phyloP scores from a whole-genome alignment of 2,888 invertebrate genomes.

The Eledona agricola region DNA sequence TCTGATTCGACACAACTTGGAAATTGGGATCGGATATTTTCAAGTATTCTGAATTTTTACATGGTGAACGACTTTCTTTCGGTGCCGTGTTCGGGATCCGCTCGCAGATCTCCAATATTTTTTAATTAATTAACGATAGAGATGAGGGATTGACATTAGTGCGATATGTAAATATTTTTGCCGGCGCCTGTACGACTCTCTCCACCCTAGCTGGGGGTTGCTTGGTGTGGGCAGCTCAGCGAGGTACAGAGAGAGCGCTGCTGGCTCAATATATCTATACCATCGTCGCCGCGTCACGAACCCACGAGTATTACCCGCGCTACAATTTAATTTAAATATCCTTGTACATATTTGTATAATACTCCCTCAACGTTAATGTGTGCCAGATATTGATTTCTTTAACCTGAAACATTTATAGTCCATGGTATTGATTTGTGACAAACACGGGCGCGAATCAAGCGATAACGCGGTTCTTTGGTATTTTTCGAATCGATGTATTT shows the following conservation, averaged over 20 bases:
- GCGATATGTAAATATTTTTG: slow-evolving; percentile 65
- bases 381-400: slow-evolving; percentile 25
- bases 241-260: slow-evolving; percentile 55
- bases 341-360: slow-evolving; percentile 22
- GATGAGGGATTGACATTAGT: slow-evolving; percentile 59
- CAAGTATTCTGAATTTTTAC: slow-evolving; percentile 6
- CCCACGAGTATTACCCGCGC: slow-evolving; percentile 27
- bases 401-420: too few species aligned
- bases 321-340: slow-evolving; percentile 36
- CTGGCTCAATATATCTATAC: slow-evolving; percentile 61
- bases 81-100: slow-evolving; percentile 3
- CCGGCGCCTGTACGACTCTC: slow-evolving; percentile 65
- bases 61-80: background rate
- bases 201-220: slow-evolving; percentile 56
- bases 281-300: slow-evolving; percentile 57
- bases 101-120: slow-evolving; percentile 21
- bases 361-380: slow-evolving; percentile 24
- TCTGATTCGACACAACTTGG: too few species aligned
- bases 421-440: too few species aligned
- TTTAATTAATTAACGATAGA: slow-evolving; percentile 38
- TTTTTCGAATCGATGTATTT: too few species aligned
- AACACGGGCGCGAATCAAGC: too few species aligned
- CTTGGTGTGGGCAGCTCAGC: slow-evolving; percentile 54
- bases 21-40: too few species aligned
- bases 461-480: too few species aligned